A percentile compares a stretch with the other conserved stretches of the same genome.
phyloP scores from a whole-genome alignment of 1,140 invertebrate genomes.

The Drosophila biarmipes region DNA sequence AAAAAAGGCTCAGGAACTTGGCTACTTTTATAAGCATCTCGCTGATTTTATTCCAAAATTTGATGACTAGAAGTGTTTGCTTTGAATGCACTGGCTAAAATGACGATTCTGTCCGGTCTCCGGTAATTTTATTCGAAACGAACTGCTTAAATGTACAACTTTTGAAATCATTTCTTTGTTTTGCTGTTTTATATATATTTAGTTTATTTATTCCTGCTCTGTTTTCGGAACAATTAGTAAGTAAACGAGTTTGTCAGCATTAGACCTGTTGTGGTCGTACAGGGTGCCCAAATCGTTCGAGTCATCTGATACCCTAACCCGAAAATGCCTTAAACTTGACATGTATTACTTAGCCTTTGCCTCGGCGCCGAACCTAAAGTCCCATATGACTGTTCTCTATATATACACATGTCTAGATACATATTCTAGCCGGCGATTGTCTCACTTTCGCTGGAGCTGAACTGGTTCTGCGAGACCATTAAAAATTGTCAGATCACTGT shows the following conservation, averaged over 20 bases:
- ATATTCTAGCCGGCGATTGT: slow-evolving; percentile 24
- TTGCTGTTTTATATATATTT: slow-evolving; percentile 33
- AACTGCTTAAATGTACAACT: slow-evolving; percentile 44
- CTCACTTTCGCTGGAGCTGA: slow-evolving; percentile 26
- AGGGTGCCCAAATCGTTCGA: slow-evolving; percentile 49
- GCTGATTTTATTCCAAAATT: not conserved
- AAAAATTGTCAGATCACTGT: slow-evolving; percentile 25
- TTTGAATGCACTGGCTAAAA: slow-evolving; percentile 35
- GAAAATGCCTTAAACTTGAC: slow-evolving; percentile 30
- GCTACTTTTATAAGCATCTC: slow-evolving; percentile 39
- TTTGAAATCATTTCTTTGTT: slow-evolving; percentile 50
- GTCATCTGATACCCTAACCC: not conserved
- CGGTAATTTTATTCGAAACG: slow-evolving; percentile 60
- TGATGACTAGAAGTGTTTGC: slow-evolving; percentile 22
- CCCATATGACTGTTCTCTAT: not conserved
- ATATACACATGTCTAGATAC: not conserved
- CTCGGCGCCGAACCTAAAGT: not conserved
- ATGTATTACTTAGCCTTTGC: slow-evolving; percentile 21
- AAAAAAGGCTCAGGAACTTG: slow-evolving; percentile 29
- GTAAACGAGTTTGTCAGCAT: slow-evolving; percentile 65
- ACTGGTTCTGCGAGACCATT: slow-evolving; percentile 51
- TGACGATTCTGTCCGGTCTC: slow-evolving; percentile 25
- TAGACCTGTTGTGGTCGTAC: slow-evolving; percentile 56
- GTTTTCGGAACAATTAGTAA: slow-evolving; percentile 38
- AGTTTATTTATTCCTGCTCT: slow-evolving; percentile 40